Conservation (phyloP, 2,888 invertebrate genomes). For the Podabrus alpinus region DNA sequence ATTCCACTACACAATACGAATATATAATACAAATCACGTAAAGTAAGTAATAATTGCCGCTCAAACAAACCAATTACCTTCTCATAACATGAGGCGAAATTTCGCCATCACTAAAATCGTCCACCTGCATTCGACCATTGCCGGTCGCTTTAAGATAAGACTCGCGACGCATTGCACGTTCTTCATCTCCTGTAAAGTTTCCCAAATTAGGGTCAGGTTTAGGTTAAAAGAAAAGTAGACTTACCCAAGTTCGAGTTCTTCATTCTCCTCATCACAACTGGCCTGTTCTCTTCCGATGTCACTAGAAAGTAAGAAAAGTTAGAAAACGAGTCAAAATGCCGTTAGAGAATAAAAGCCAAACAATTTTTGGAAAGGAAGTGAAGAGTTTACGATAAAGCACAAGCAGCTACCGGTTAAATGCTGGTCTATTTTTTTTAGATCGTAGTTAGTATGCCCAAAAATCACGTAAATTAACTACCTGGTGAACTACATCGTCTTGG, state of each 20-base stretch:
- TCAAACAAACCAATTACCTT: conserved; percentile 61
- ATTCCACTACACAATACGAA: neutral
- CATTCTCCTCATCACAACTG: conserved; percentile 53
- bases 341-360: neutral
- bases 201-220: neutral
- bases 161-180: conserved; percentile 83
- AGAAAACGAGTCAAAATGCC: neutral
- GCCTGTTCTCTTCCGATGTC: conserved; percentile 40
- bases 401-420: neutral
- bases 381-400: conserved; percentile 8
- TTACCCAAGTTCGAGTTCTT: conserved; percentile 56
- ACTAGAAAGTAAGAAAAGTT: conserved; percentile 16
- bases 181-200: conserved; percentile 69
- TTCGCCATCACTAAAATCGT: conserved; percentile 65
- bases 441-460: neutral
- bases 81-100: conserved; percentile 59
- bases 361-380: neutral
- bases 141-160: conserved; percentile 95
- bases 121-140: conserved; percentile 74
- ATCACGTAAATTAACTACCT: conserved; percentile 38
- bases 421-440: conserved; percentile 7
- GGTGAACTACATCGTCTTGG: conserved; percentile 42
- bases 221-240: conserved; percentile 33
- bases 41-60: neutral
- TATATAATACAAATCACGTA: no score